phyloP scores from a whole-genome alignment of 2,888 invertebrate genomes.

The Vanessa cardui region DNA sequence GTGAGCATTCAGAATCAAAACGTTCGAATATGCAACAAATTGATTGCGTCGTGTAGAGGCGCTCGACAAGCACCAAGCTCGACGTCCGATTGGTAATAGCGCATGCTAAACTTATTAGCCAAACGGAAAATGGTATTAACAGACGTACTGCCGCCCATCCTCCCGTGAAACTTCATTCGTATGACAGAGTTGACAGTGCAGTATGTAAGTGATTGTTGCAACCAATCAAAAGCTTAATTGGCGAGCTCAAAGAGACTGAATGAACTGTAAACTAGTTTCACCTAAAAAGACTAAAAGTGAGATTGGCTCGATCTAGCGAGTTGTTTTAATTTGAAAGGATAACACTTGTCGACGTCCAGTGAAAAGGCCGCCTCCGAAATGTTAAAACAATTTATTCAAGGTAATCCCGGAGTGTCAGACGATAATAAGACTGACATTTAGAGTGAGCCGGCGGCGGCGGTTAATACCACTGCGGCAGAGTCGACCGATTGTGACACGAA shows the following conservation, averaged over 20 bases:
- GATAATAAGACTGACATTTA: slow-evolving; percentile 82
- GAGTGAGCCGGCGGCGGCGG: slow-evolving; percentile 67
- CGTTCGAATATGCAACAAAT: slow-evolving; percentile 78
- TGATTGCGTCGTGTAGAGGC: slow-evolving; percentile 72
- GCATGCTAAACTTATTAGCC: slow-evolving; percentile 82
- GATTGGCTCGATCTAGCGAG: slow-evolving; percentile 52
- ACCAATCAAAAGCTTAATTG: slow-evolving; percentile 76
- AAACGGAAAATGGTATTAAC: slow-evolving; percentile 81
- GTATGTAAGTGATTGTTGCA: slow-evolving; percentile 77
- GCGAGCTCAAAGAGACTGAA: slow-evolving; percentile 56
- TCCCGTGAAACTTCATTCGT: slow-evolving; percentile 72
- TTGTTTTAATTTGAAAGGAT: slow-evolving; percentile 71
- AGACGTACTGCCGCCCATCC: slow-evolving; percentile 63
- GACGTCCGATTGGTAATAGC: slow-evolving; percentile 80
- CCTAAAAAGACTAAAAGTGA: slow-evolving; percentile 51
- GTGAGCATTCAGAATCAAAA: slow-evolving; percentile 74
- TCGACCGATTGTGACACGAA: slow-evolving; percentile 76
- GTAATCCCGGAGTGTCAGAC: slow-evolving; percentile 80
- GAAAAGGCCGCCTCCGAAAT: slow-evolving; percentile 68
- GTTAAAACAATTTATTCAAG: slow-evolving; percentile 81
- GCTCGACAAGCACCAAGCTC: slow-evolving; percentile 66
- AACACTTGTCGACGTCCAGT: slow-evolving; percentile 68
- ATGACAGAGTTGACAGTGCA: slow-evolving; percentile 74
- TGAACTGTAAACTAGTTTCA: slow-evolving; percentile 58
- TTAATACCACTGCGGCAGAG: slow-evolving; percentile 77